These are phyloP conservation scores for Luperina testacea DNA, from an alignment of 2,888 invertebrate species.

Conservation along the genomic window DNA sequence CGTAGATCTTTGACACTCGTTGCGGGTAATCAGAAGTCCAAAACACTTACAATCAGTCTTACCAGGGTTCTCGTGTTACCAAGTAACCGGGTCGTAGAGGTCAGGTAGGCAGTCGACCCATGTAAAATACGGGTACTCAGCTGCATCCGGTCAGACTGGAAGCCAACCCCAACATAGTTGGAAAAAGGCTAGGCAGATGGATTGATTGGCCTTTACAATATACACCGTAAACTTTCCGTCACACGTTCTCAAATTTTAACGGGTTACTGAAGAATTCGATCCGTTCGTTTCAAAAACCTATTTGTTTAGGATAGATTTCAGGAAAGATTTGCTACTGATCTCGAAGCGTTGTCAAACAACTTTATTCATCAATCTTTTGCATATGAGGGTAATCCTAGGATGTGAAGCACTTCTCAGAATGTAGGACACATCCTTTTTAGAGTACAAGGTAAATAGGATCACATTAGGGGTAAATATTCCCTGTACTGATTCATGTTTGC, in stretches of 20 bases:
- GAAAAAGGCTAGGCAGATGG: neutral
- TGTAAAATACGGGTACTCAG: neutral
- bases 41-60: neutral
- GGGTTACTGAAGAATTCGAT: constrained; percentile 4
- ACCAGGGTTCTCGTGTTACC: neutral
- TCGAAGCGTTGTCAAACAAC: constrained; percentile 38
- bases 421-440: constrained; percentile 41
- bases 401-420: constrained; percentile 31
- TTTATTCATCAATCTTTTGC: constrained; percentile 34
- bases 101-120: neutral
- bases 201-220: neutral
- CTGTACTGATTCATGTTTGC: neutral
- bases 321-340: constrained; percentile 38
- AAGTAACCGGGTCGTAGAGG: neutral
- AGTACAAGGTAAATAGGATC: constrained; percentile 39
- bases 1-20: neutral
- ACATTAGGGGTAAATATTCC: neutral
- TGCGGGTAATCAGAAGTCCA: neutral
- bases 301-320: constrained; percentile 42
- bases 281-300: constrained; percentile 26
- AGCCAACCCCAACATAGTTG: neutral
- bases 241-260: neutral
- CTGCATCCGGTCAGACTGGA: neutral
- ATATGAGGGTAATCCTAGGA: constrained; percentile 36
- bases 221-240: neutral